Evolutionary conservation across 2,888 invertebrate species (phyloP), one percentile per base, ranked within the genome.

Genomic region (Melolontha melolontha): DNA sequence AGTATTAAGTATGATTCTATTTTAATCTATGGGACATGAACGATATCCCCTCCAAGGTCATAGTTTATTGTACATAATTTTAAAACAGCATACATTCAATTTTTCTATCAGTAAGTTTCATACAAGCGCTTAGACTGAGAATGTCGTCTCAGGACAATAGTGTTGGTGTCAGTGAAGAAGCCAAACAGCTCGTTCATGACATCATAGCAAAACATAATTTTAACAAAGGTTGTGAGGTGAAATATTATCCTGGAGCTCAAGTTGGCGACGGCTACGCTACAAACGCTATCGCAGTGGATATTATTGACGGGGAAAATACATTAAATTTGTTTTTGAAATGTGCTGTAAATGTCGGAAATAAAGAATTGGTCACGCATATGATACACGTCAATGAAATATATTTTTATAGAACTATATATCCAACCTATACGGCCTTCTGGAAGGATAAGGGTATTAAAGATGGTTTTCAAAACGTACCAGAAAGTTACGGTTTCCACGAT

Each of bases 401-500:
- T 6, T 68, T 68, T 27, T 68, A 68, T 14, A 22, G 55, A 22
- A 42, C 47, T 12, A 55, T 68, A 5, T 64, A 51, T 42, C 68
- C 68, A 6, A 44, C 49, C 4, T 42, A 65, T 10, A n/a, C 39
- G 14, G 57, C 51, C 16, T 68, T 68, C 49, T 50, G 57, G 42
- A n/a, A 27, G 10, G 29, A 50, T n/a, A 49, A 39, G 12, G 27
- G 17, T 16, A 42, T 64, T 4, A 64, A 50, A 1, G 55, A 39
- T 22, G 55, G 29, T 11, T 68, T 68, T n/a, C 14, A 11, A 7
- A 65, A 59, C 16, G 39, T 65, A 6, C 64, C 64, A 7, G 69
- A 71, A 63, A 73, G 66, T 67, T 75, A 69, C 44, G 42, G 42
- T 7, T 17, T 4, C 16, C 12, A 8, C 29, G 54, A 52, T 14